These are phyloP conservation scores for Intellagama lesueurii DNA, from an alignment of 2,797 vertebrate genomes.

Conservation along the genomic window DNA sequence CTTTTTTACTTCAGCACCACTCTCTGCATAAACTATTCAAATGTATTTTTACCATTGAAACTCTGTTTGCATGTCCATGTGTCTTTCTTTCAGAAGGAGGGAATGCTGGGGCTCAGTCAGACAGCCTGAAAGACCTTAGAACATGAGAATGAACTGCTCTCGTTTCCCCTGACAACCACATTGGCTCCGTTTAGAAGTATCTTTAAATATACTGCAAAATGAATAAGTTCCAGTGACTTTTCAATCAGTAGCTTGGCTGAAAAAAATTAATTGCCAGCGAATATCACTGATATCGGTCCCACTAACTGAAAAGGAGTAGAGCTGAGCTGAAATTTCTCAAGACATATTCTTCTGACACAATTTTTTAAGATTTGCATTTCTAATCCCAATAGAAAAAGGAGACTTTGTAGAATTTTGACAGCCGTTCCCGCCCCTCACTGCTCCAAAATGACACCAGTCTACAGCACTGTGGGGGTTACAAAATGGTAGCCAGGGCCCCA, in stretches of 20 bases:
- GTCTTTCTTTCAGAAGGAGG: background rate
- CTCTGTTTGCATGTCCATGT: background rate
- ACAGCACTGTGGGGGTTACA: background rate
- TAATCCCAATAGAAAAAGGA: accelerated
- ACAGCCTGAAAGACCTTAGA: background rate
- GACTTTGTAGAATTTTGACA: background rate
- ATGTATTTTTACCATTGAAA: background rate
- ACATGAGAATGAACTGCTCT: background rate
- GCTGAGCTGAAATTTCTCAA: background rate
- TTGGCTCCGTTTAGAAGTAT: background rate
- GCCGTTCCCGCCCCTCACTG: background rate
- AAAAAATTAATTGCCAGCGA: background rate
- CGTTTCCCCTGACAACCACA: background rate
- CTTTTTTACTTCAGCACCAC: background rate
- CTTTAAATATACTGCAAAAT: background rate
- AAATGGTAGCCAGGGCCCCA: background rate
- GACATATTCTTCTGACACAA: background rate
- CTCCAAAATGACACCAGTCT: background rate
- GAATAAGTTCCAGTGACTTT: background rate
- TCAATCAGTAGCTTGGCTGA: background rate
- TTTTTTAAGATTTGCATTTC: background rate
- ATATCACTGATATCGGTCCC: background rate
- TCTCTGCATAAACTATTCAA: background rate
- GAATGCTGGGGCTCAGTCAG: background rate
- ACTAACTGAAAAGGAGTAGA: background rate